Base-by-base conservation (phyloP, 2,113 vertebrate species). In the Salvator merianae region DNA sequence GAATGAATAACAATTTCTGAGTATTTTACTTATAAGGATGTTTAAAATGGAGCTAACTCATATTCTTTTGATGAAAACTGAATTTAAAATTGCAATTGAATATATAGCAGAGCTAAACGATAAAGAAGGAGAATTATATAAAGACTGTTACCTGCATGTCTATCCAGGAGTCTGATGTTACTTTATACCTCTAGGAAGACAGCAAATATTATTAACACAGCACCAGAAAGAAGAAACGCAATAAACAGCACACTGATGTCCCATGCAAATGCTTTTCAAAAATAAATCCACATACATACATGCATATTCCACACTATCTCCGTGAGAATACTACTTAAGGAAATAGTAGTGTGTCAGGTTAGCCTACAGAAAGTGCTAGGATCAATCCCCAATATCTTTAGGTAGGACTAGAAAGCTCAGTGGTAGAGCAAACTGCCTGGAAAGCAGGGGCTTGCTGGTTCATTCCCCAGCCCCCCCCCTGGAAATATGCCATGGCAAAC, bases 141-240 rank as follows among this genome's bases (percentile, higher is more conserved):
- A 63, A 32, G 16, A 22, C 36, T 73, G 16, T 89, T 91, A 97
- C 97, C 96, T 97, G 96, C 38, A 92, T 93, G 10, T 93, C 95
- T 85, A 96, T 94, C 96, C 96, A 96, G 12, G 94, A 87, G 66
- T 96, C 96, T 88, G 96, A 90, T 36, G 92, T 77, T 90, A 94
- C 93, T 94, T 96, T 96, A 91, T 97, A 93, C 91, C 96, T 97
- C 97, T 97, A 73, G 87, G 78, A 71, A 89, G 83, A 83, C 62
- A 80, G 55, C 89, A 79, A 86, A 2, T 74, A 40, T 40, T 38
- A 9, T 82, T 62, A 81, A 10, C 43, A 71, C 28, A 73, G 16
- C 6, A 36, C 59, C 20, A 32, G 69, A 34, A 47, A 28, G 38
- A 12, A 68, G 77, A 66, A 50, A 68, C 16, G 47, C 3, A 9